Percentiles rank a stretch among this genome's conserved stretches.
Evolutionary conservation across 2,888 invertebrate genomes (phyloP).

Genomic region (Yponomeuta cagnagella): DNA sequence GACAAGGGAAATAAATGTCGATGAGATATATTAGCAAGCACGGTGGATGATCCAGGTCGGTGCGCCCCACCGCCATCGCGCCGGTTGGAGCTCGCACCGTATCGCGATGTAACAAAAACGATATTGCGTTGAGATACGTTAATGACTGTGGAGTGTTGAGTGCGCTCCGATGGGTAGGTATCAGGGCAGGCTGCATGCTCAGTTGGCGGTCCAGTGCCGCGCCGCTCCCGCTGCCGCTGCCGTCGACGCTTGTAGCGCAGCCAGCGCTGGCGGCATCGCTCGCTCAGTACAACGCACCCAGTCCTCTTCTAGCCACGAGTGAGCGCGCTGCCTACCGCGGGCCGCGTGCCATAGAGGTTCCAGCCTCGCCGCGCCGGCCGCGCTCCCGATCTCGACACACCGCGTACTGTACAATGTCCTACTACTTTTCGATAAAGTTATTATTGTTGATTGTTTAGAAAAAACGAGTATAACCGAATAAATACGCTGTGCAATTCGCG

Average conservation of each 20-base stretch:
- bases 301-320: constrained; percentile 68
- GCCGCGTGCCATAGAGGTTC: constrained; percentile 43
- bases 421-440: neutral
- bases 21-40: constrained; percentile 35
- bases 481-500: neutral
- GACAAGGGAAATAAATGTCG: constrained; percentile 24
- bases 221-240: constrained; percentile 12
- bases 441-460: neutral
- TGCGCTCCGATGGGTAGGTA: constrained; percentile 12
- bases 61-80: constrained; percentile 44
- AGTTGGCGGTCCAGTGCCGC: constrained; percentile 12
- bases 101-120: neutral
- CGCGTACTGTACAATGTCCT: neutral
- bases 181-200: constrained; percentile 11
- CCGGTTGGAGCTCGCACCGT: constrained; percentile 29
- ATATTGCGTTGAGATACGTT: constrained; percentile 5
- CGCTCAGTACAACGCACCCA: constrained; percentile 31
- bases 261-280: constrained; percentile 20
- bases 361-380: constrained; percentile 3
- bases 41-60: constrained; percentile 62
- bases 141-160: constrained; percentile 11
- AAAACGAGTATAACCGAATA: neutral
- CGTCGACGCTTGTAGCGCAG: constrained; percentile 15
- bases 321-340: constrained; percentile 70
- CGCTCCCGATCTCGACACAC: neutral